Conservation (phyloP, 2,888 invertebrate genomes). For the Macrosoma leucophasiata region DNA sequence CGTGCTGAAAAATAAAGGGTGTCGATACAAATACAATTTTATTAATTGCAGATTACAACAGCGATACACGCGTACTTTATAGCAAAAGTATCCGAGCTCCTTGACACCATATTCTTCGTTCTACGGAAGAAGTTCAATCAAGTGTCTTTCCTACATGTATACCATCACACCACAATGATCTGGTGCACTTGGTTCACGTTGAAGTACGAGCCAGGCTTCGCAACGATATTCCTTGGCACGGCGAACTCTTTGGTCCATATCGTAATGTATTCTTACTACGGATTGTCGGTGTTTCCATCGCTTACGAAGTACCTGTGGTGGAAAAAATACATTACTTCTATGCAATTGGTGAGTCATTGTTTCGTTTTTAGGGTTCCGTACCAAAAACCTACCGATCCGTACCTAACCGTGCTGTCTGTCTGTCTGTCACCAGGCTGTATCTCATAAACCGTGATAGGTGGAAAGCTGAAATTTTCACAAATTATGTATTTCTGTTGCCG, state of each 20-base stretch:
- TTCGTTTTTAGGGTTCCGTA: too few species aligned
- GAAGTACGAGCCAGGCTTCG: slow-evolving; percentile 83
- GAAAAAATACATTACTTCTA: slow-evolving; percentile 85
- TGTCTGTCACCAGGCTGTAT: neutral
- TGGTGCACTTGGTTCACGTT: slow-evolving; percentile 81
- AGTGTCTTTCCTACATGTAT: slow-evolving; percentile 88
- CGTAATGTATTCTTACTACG: slow-evolving; percentile 85
- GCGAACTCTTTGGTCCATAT: slow-evolving; percentile 82
- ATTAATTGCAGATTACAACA: neutral
- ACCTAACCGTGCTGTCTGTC: neutral
- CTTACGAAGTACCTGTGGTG: slow-evolving; percentile 85
- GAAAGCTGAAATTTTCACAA: neutral
- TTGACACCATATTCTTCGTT: slow-evolving; percentile 88
- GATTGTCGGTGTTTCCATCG: slow-evolving; percentile 79
- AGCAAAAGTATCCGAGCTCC: slow-evolving; percentile 79
- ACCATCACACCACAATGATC: slow-evolving; percentile 85
- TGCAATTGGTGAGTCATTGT: slow-evolving; percentile 78
- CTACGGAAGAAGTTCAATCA: slow-evolving; percentile 83
- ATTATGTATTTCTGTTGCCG: neutral
- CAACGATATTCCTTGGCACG: slow-evolving; percentile 80
- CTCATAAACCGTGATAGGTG: neutral
- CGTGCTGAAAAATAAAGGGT: too few species aligned
- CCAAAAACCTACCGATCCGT: neutral
- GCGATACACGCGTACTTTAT: neutral
- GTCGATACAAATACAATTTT: neutral